Base-by-base conservation (phyloP, 2,113 vertebrate genomes). In the Physeter macrocephalus region DNA sequence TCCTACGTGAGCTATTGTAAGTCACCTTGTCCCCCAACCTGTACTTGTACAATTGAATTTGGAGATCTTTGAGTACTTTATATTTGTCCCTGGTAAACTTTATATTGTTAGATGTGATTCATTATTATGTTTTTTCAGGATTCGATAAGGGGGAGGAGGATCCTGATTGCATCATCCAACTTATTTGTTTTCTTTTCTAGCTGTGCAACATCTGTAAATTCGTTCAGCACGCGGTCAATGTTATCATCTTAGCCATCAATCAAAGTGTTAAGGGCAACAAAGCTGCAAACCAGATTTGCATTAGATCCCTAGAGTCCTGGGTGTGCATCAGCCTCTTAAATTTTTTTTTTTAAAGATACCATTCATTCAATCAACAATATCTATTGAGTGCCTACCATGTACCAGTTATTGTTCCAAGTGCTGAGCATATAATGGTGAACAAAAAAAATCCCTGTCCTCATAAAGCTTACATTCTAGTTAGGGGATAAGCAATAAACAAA, bases 11-110 rank as follows among this genome's bases (percentile, higher is more conserved):
- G 17, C n/a, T n/a, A 49, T 29, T 88, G 54, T 93, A 59, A 95
- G 74, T 54, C 66, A 83, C 62, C 88, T 66, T 6, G 14, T 89
- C 88, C 83, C 96, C 96, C 90, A 95, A 72, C 46, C 67, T 94
- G 67, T 93, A 88, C 96, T 80, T 89, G 59, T 75, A 69, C 72
- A 93, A 93, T 83, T 96, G 95, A 82, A 96, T 94, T 89, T 93
- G 8, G 74, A n/a, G 92, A 97, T 84, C 95, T 84, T 64, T 93
- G 57, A 90, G 95, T 93, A 94, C 93, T 95, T 97, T 69, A 29
- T 54, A 81, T 94, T 71, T 86, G 89, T 77, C 43, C 49, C 92
- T 93, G 87, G 88, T 74, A 69, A 94, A 93, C 62, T 95, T 89
- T 18, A 39, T 86, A 54, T 88, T 91, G 54, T 94, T 67, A 80